phyloP scores from a whole-genome alignment of 2,113 vertebrate species.

The Chaetops frenatus region DNA sequence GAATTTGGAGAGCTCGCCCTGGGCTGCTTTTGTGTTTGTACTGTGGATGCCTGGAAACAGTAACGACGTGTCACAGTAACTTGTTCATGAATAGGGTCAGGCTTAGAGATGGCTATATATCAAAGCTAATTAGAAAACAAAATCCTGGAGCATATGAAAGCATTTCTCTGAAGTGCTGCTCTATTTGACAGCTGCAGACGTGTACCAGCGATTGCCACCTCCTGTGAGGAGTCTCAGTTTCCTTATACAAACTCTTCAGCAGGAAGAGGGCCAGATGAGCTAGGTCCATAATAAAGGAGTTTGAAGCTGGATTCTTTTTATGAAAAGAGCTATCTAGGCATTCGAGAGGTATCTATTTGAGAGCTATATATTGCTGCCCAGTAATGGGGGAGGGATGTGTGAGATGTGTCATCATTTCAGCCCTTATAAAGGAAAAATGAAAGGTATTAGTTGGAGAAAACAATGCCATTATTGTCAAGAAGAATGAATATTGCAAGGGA shows the following conservation, averaged over 20 bases:
- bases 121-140: slow-evolving; percentile 19
- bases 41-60: not conserved
- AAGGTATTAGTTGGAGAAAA: not conserved
- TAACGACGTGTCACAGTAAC: not conserved
- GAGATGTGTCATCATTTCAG: not conserved
- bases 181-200: not conserved
- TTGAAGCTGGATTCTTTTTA: not conserved
- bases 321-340: not conserved
- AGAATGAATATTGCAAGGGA: not conserved
- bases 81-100: not conserved
- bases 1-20: not conserved
- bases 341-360: not conserved
- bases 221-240: not conserved
- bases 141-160: not conserved
- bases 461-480: not conserved
- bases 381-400: not conserved
- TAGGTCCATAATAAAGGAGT: not conserved
- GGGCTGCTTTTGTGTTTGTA: not conserved
- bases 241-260: not conserved
- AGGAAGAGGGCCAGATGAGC: not conserved
- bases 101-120: not conserved
- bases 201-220: not conserved
- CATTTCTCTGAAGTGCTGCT: not conserved
- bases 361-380: not conserved
- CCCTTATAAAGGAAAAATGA: not conserved